Evolutionary conservation across 1,140 invertebrate species (phyloP), one percentile per base, ranked within the genome.

Genomic region (Drosophila murphyi): DNA sequence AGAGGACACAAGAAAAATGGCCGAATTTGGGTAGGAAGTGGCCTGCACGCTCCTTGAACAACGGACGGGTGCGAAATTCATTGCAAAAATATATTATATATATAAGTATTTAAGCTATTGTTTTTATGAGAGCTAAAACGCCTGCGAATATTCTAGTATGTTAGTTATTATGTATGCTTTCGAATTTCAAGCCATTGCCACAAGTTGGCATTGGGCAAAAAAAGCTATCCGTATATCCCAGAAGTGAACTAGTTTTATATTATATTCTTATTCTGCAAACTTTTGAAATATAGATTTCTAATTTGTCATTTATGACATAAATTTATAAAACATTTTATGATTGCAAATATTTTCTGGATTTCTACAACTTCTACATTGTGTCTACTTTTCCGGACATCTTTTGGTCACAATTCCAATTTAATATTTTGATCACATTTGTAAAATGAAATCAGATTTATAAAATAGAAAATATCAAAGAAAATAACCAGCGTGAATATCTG

Each of bases 351-450:
- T 41, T 5, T 43, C 10, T 43, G 10, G n/a, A n/a, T 5, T 47
- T 6, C 12, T 6, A 28, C 2, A 10, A 7, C 20, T 20, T 20
- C 20, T 2, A 1, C n/a, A 31, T 41, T 34, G 35, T 32, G 43
- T n/a, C 20, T 47, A 67, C 28, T 34, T 61, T 67, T 32, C 29
- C 8, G 29, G 10, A 20, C 47, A 47, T 7, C 20, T 20, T 31
- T 41, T 61, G 45, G 12, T 28, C 10, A 41, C 75, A 69, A 78
- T 88, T 82, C 72, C 72, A 82, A 80, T 86, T 47, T 69, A 54
- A 79, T 74, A 82, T 88, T 86, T 82, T 82, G 62, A 85, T 88
- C 76, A 79, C 76, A 86, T 87, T 86, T 88, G 47, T 50, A 43
- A 88, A 88, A 87, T 80, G 65, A 83, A 87, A 87, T 88, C 83